Evolutionary conservation across 2,797 vertebrate genomes (phyloP).

Genomic region (Chanos chanos): DNA sequence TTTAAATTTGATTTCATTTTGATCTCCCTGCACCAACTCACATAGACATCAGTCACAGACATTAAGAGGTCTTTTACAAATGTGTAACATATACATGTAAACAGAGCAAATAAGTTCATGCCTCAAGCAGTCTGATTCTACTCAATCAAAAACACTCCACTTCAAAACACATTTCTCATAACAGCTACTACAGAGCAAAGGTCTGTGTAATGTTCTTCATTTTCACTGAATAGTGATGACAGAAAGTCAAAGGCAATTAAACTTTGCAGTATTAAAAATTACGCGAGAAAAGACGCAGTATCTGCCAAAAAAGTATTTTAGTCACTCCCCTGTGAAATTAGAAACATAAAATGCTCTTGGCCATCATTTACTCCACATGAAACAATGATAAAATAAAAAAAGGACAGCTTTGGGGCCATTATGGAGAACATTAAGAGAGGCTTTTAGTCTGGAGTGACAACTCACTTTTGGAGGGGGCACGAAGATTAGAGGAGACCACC

Average conservation of each 20-base stretch:
- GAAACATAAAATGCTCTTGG: not conserved
- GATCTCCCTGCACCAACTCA: too few species aligned
- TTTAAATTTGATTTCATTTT: too few species aligned
- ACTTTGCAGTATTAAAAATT: too few species aligned
- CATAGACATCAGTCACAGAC: too few species aligned
- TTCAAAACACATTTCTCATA: not conserved
- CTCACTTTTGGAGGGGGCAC: slow-evolving; percentile 93
- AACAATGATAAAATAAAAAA: not conserved
- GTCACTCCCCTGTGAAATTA: slow-evolving; percentile 8
- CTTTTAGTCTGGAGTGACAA: slow-evolving; percentile 8
- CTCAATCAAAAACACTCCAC: not conserved
- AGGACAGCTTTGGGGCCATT: not conserved
- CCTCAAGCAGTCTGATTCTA: not conserved
- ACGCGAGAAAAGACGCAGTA: too few species aligned
- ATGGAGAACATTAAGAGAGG: not conserved
- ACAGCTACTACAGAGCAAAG: too few species aligned
- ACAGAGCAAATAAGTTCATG: not conserved
- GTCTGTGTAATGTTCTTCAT: too few species aligned
- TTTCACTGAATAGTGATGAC: not conserved
- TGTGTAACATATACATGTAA: not conserved
- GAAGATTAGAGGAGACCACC: slow-evolving; percentile 84
- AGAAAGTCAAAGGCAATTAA: not conserved
- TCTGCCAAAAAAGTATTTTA: slow-evolving; percentile 2
- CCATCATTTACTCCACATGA: not conserved
- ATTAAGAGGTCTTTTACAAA: not conserved